phyloP scores from a whole-genome alignment of 2,888 invertebrate genomes.

The Noctua janthina region DNA sequence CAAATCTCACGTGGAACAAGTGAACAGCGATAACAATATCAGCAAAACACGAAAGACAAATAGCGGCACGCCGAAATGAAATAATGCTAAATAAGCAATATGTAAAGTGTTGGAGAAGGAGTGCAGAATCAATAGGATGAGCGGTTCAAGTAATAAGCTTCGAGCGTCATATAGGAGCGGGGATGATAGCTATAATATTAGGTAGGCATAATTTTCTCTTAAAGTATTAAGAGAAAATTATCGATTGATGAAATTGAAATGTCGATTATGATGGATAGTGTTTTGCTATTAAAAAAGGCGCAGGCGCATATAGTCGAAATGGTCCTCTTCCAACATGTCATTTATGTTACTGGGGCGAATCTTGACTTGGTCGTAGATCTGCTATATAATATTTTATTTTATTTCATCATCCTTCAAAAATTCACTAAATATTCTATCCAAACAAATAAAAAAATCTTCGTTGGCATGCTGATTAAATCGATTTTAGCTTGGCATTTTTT shows the following conservation, averaged over 20 bases:
- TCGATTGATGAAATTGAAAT: no score
- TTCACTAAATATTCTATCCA: not conserved
- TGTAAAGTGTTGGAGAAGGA: constrained; percentile 85
- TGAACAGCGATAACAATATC: constrained; percentile 76
- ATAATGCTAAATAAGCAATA: constrained; percentile 89
- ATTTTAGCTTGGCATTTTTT: not conserved
- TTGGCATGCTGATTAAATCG: not conserved
- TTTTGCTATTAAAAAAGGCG: constrained; percentile 1
- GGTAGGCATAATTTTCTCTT: not conserved
- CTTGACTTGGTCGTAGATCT: not conserved
- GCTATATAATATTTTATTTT: not conserved
- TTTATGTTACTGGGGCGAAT: not conserved
- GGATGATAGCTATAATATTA: not conserved
- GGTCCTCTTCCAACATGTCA: not conserved
- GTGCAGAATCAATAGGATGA: constrained; percentile 81
- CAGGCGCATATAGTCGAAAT: not conserved
- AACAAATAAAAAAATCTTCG: not conserved
- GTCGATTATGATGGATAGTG: not conserved
- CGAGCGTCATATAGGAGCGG: not conserved
- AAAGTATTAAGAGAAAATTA: no score
- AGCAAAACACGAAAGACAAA: constrained; percentile 83
- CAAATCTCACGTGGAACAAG: constrained; percentile 61
- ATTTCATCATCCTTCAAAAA: not conserved
- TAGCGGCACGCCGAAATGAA: constrained; percentile 83
- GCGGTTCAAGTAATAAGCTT: constrained; percentile 56